These are phyloP conservation scores for Rostratula benghalensis DNA, from an alignment of 2,113 vertebrate genomes.

Conservation along the genomic window DNA sequence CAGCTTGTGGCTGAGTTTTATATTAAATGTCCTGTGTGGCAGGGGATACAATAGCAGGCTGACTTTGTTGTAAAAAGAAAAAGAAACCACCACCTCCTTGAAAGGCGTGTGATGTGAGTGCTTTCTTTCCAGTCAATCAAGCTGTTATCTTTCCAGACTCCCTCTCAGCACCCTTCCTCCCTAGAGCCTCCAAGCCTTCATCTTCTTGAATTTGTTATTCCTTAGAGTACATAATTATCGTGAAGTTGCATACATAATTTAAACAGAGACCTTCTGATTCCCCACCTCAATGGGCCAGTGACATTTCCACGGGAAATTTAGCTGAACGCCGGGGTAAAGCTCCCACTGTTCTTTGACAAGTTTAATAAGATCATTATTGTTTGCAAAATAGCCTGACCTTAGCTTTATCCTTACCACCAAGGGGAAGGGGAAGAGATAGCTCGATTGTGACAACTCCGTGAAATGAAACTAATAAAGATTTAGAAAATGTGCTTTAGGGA, in stretches of 20 bases:
- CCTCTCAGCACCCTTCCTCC: background rate
- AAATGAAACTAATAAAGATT: background rate
- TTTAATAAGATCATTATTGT: background rate
- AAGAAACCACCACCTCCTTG: background rate
- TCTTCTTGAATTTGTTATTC: background rate
- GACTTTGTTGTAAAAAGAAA: background rate
- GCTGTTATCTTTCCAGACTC: background rate
- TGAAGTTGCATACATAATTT: constrained; percentile 17
- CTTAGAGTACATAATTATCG: background rate
- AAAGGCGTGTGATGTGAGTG: background rate
- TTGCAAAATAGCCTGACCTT: constrained; percentile 14
- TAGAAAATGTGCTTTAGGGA: background rate
- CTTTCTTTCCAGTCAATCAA: background rate
- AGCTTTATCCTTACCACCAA: background rate
- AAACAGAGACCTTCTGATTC: background rate
- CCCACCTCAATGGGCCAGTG: background rate
- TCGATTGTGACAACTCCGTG: background rate
- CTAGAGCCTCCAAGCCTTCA: background rate
- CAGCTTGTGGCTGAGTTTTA: background rate
- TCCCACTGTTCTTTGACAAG: constrained; percentile 1
- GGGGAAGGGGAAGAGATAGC: background rate
- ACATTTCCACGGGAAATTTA: constrained; percentile 18
- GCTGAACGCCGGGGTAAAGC: background rate
- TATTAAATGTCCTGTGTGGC: background rate
- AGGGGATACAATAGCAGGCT: background rate